phyloP scores from a whole-genome alignment of 2,888 invertebrate genomes.

The Epistrophe grossulariae region DNA sequence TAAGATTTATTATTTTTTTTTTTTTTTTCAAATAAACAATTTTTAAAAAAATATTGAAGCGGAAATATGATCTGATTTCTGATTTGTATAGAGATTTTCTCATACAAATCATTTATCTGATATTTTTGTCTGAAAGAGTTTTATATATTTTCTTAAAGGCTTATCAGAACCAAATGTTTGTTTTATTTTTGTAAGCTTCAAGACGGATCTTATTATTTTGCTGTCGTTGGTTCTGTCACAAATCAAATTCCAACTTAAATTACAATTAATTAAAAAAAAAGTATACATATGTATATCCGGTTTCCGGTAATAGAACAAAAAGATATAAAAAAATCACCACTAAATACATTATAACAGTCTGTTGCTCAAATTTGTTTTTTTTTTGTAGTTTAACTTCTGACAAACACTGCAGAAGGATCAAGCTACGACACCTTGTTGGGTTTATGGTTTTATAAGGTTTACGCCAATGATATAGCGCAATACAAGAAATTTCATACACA shows the following conservation, averaged over 20 bases:
- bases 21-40: too few species aligned
- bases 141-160: not conserved
- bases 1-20: not conserved
- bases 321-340: slow-evolving; percentile 19
- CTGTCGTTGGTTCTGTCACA: not conserved
- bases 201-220: not conserved
- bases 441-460: slow-evolving; percentile 26
- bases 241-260: not conserved
- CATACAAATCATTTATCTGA: too few species aligned
- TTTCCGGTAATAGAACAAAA: not conserved
- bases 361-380: slow-evolving; percentile 40
- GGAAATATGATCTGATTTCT: not conserved
- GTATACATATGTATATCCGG: not conserved
- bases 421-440: slow-evolving; percentile 30
- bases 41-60: not conserved
- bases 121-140: not conserved
- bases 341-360: slow-evolving; percentile 52
- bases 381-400: not conserved
- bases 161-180: not conserved
- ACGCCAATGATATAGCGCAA: not conserved
- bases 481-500: slow-evolving; percentile 12
- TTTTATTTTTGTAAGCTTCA: not conserved
- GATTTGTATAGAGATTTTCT: not conserved
- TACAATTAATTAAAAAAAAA: not conserved
- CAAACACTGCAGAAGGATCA: slow-evolving; percentile 14